Evolutionary conservation across 2,888 invertebrate genomes (phyloP).

Genomic region (Rosalia funebris): DNA sequence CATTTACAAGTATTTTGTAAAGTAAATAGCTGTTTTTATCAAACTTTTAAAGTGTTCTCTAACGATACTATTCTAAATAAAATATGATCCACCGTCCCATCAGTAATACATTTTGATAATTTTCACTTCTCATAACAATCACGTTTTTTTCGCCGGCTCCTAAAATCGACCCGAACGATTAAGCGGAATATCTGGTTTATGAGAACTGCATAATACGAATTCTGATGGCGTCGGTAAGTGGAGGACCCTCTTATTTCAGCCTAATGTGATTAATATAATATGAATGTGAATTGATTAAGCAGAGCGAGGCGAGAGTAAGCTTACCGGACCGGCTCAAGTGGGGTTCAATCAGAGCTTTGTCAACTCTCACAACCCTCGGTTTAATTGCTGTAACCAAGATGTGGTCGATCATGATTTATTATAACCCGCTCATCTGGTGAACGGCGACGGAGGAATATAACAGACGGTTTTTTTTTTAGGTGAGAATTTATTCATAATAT

Average conservation of each 20-base stretch:
- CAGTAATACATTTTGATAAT: too few relatives aligned
- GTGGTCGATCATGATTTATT: constrained; percentile 49
- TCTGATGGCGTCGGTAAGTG: constrained; percentile 31
- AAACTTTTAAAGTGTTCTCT: too few relatives aligned
- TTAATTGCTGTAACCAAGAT: constrained; percentile 56
- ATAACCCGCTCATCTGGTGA: constrained; percentile 23
- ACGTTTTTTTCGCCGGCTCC: too few relatives aligned
- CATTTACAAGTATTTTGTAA: too few relatives aligned
- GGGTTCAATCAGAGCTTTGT: constrained; percentile 48
- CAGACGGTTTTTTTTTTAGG: neutral
- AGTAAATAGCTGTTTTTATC: too few relatives aligned
- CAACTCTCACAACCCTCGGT: constrained; percentile 46
- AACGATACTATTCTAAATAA: too few relatives aligned
- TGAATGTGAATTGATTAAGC: constrained; percentile 59
- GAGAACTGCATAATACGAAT: constrained; percentile 21
- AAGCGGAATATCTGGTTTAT: constrained; percentile 19
- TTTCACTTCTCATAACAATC: too few relatives aligned
- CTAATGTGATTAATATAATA: constrained; percentile 58
- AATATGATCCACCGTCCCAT: too few relatives aligned
- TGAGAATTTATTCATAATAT: too few relatives aligned
- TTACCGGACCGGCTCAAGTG: constrained; percentile 49
- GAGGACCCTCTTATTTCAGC: constrained; percentile 54
- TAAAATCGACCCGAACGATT: neutral
- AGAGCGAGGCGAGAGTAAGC: constrained; percentile 37
- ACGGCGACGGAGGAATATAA: neutral